Conservation (phyloP, 1,140 invertebrate genomes). For the Uloborus diversus region DNA sequence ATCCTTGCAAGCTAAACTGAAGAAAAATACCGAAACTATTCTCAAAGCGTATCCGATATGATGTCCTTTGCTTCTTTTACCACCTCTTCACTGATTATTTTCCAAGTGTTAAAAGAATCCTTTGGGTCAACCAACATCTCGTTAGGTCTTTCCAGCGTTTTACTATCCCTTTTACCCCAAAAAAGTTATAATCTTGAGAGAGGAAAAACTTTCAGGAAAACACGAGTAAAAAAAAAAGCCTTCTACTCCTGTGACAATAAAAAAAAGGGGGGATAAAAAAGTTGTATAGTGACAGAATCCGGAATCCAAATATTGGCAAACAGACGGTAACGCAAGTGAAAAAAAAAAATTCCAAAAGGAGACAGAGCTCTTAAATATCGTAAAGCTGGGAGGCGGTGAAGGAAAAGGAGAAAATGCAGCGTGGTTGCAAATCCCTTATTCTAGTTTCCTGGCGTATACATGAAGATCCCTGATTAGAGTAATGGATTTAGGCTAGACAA, state of each 20-base stretch:
- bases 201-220: background rate
- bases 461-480: constrained; percentile 51
- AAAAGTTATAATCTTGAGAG: background rate
- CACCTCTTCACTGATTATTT: too few species aligned
- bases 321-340: background rate
- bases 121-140: background rate
- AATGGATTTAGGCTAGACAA: constrained; percentile 54
- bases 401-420: constrained; percentile 23
- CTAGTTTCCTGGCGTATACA: constrained; percentile 27
- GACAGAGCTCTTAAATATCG: constrained; percentile 27
- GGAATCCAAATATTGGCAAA: constrained; percentile 7
- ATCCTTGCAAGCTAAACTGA: too few species aligned
- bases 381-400: background rate
- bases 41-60: too few species aligned
- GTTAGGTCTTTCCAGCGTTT: background rate
- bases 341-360: background rate
- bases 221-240: background rate
- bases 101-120: too few species aligned
- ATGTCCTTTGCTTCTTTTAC: too few species aligned
- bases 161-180: too few species aligned
- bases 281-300: background rate
- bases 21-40: too few species aligned
- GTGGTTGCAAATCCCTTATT: constrained; percentile 51
- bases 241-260: background rate
- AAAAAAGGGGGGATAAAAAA: background rate